phyloP scores from a whole-genome alignment of 2,113 vertebrate species.

The Pseudorasbora parva region DNA sequence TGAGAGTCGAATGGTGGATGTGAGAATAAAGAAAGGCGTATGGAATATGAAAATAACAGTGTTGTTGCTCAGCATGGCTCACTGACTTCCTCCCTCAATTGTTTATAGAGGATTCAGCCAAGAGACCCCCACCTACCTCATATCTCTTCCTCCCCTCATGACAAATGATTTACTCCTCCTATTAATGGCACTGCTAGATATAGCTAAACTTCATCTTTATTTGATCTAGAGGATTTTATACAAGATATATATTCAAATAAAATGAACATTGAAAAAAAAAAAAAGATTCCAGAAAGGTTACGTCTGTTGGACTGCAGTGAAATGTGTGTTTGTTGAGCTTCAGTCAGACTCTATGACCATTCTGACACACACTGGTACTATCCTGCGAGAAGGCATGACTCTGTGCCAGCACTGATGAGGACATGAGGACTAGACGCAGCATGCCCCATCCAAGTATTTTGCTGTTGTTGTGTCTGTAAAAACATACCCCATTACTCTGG shows the following conservation, averaged over 20 bases:
- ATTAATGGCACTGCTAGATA: neutral
- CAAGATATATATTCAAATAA: neutral
- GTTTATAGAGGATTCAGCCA: conserved; percentile 41
- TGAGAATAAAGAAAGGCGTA: conserved; percentile 17
- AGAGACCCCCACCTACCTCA: conserved; percentile 9
- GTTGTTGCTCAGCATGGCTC: conserved; percentile 29
- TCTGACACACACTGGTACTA: conserved; percentile 53
- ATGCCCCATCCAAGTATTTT: conserved; percentile 34
- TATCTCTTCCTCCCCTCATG: conserved; percentile 8
- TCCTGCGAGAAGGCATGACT: conserved; percentile 27
- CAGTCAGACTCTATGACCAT: conserved; percentile 38
- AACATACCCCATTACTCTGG: conserved; percentile 7
- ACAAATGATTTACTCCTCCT: conserved; percentile 42
- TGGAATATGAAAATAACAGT: conserved; percentile 20
- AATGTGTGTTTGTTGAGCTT: conserved; percentile 29
- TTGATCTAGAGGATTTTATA: neutral
- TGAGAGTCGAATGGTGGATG: neutral
- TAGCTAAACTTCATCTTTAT: neutral
- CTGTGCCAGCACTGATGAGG: conserved; percentile 37
- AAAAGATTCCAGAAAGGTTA: conserved; percentile 9
- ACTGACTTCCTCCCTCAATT: conserved; percentile 30
- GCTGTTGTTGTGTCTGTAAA: conserved; percentile 23
- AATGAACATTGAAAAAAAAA: neutral
- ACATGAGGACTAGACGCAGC: conserved; percentile 36
- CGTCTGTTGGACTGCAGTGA: neutral